Conservation (phyloP, 2,888 invertebrate genomes). For the Theodoxus fluviatilis region DNA sequence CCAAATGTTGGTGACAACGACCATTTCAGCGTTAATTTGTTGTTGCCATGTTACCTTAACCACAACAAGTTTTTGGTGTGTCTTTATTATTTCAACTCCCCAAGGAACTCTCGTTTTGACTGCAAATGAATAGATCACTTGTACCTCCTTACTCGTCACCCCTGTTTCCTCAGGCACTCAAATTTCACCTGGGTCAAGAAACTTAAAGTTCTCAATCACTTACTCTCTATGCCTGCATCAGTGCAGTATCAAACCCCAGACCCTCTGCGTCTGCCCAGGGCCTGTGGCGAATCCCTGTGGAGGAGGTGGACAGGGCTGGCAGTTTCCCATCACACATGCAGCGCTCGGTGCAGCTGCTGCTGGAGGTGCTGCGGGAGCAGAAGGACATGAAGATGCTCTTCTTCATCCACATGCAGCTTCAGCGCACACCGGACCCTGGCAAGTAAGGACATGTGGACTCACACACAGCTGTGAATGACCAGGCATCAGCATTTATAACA, state of each 20-base stretch:
- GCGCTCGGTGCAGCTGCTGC: conserved; percentile 80
- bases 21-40: too few species aligned
- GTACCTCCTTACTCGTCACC: too few species aligned
- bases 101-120: too few species aligned
- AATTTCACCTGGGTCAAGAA: neutral
- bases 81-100: too few species aligned
- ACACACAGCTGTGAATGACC: too few species aligned
- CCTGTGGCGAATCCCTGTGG: conserved; percentile 88
- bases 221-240: too few species aligned
- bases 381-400: conserved; percentile 82
- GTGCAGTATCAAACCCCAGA: neutral
- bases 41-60: too few species aligned
- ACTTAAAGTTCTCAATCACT: neutral
- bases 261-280: conserved; percentile 70
- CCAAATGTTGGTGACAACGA: too few species aligned
- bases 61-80: too few species aligned
- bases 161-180: too few species aligned
- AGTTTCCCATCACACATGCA: conserved; percentile 91
- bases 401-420: conserved; percentile 80
- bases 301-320: conserved; percentile 90
- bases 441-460: conserved; percentile 74
- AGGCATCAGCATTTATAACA: too few species aligned
- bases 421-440: conserved; percentile 82
- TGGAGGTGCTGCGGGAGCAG: conserved; percentile 81
- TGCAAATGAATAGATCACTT: too few species aligned